Base-by-base conservation (phyloP, 1,140 invertebrate species). In the Nasonia longicornis region DNA sequence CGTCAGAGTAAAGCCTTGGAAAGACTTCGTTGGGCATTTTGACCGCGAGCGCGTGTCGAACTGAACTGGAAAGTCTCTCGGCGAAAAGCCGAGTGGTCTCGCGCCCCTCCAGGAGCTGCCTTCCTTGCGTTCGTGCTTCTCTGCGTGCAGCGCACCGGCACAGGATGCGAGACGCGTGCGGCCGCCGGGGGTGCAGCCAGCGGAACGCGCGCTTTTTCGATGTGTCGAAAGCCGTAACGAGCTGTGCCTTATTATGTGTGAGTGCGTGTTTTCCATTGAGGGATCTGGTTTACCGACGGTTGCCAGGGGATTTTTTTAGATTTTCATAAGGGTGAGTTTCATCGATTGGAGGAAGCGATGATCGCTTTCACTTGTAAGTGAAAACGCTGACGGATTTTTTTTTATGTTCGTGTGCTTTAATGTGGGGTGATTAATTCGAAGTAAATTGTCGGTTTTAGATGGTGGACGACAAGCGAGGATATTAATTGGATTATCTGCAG, bases 151-250 rank as follows among this genome's bases (percentile, higher is more conserved):
- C 16, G 52, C 52, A 58, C 52, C 52, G 52, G 52, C 52, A 58
- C 52, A 58, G 52, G 52, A 58, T 58, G 20, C 52, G 52, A 58
- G 52, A 58, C 52, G 52, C 69, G 16, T 73, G 38, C 69, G 11
- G 12, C 38, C 20, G 38, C 14, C 14, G 63, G 45, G 26, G 26
- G 35, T 71, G 63, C 72, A 80, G 16, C 8, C 38, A 42, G 42
- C 64, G 79, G 79, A 80, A 80, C 79, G 71, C 63, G 20, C 29
- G 35, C 70, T 12, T 58, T 58, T 58, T 71, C 67, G 45, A 58
- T 22, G 42, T 20, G 20, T 29, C 67, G 12, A 22, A 29, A 35
- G 52, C 64, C 64, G 42, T 66, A 76, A 29, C 29, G 22, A 52
- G 12, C 16, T 16, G 52, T 48, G 45, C 45, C 12, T 48, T 16